Percentiles rank a stretch among this genome's conserved stretches.
phyloP scores from a whole-genome alignment of 2,888 invertebrate genomes.

The Agapetus fuscipes region DNA sequence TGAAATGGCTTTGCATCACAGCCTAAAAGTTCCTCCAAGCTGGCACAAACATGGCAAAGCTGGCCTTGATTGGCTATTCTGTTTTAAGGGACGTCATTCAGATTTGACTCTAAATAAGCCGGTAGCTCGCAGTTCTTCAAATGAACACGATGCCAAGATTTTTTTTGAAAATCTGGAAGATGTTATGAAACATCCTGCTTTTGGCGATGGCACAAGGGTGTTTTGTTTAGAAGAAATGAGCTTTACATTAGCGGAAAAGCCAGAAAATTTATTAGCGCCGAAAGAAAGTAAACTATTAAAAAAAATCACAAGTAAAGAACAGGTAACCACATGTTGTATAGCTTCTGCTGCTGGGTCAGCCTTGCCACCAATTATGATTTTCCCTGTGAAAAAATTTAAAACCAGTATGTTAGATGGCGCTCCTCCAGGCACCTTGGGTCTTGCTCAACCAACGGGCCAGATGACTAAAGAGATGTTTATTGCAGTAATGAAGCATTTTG shows the following conservation, averaged over 20 bases:
- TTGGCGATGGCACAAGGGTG: constrained; percentile 25
- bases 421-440: constrained; percentile 28
- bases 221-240: constrained; percentile 29
- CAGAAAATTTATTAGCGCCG: constrained; percentile 26
- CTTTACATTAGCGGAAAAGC: constrained; percentile 27
- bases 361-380: constrained; percentile 23
- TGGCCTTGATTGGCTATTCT: not conserved
- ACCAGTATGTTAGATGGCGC: constrained; percentile 26
- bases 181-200: constrained; percentile 14
- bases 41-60: not conserved
- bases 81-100: constrained; percentile 3
- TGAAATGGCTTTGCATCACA: not conserved
- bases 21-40: not conserved
- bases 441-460: constrained; percentile 28
- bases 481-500: constrained; percentile 28
- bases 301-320: constrained; percentile 24
- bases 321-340: constrained; percentile 23
- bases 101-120: constrained; percentile 1
- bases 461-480: constrained; percentile 28
- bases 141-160: not conserved
- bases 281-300: constrained; percentile 24
- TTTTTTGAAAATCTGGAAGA: constrained; percentile 2
- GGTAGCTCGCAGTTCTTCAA: not conserved
- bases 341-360: constrained; percentile 21
- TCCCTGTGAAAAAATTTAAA: constrained; percentile 21